These are phyloP conservation scores for Cirrhinus mrigala DNA, from an alignment of 2,797 vertebrate species.

Conservation along the genomic window DNA sequence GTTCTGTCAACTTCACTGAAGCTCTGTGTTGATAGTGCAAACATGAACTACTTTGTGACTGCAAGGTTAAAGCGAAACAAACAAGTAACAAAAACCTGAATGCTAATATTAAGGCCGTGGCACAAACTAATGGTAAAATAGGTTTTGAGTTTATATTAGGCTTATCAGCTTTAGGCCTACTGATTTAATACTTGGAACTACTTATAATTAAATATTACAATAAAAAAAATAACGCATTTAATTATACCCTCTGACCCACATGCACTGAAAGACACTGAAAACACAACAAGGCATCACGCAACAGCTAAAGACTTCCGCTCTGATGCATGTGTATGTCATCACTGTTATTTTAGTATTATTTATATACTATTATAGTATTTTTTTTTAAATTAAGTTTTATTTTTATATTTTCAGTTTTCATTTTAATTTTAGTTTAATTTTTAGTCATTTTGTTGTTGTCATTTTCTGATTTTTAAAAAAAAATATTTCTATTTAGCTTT, in stretches of 20 bases:
- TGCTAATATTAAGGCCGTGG: neutral
- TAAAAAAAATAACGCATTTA: neutral
- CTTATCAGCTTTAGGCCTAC: neutral
- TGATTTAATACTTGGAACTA: neutral
- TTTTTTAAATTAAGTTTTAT: neutral
- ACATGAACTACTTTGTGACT: slow-evolving; percentile 15
- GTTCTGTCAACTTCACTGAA: slow-evolving; percentile 11
- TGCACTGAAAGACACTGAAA: neutral
- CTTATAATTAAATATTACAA: neutral
- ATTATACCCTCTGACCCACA: neutral
- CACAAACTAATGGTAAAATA: neutral
- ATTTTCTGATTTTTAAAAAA: neutral
- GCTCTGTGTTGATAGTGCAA: slow-evolving; percentile 26
- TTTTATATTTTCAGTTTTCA: neutral
- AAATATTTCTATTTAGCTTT: neutral
- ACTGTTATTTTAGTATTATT: neutral
- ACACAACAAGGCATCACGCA: neutral
- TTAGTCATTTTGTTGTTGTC: neutral
- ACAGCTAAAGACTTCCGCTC: neutral
- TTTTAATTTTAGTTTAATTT: neutral
- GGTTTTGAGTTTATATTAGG: neutral
- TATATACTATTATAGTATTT: neutral
- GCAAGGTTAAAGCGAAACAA: neutral
- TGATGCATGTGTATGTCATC: neutral
- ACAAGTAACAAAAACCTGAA: neutral